A percentile compares a stretch with the other conserved stretches of the same genome.
phyloP scores from a whole-genome alignment of 30 jellyfish, hydroid and myxozoan genomes.

The Phacellophora camtschatica region DNA sequence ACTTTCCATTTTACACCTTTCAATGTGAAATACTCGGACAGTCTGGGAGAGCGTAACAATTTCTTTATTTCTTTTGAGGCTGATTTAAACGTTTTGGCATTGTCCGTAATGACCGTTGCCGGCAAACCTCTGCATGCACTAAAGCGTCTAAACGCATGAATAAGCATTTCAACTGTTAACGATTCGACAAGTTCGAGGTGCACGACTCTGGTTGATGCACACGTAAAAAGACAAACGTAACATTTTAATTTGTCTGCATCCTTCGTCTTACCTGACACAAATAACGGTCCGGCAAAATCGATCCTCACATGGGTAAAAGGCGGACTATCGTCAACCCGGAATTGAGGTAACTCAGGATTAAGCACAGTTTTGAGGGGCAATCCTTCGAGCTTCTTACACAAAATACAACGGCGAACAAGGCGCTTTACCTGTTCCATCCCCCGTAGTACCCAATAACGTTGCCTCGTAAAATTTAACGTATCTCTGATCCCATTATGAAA shows the following conservation, averaged over 20 bases:
- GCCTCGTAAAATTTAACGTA: not conserved
- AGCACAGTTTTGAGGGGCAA: not conserved
- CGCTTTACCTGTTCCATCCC: not conserved
- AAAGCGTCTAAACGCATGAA: not conserved
- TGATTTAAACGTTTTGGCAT: not conserved
- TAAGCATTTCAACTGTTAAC: not conserved
- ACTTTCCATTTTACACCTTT: not conserved
- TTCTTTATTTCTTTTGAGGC: not conserved
- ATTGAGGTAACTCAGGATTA: not conserved
- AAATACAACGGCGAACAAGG: not conserved
- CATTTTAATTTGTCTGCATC: too few relatives aligned
- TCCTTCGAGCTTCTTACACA: not conserved
- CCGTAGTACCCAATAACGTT: not conserved
- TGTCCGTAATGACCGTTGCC: not conserved
- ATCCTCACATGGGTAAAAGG: conserved; percentile 8
- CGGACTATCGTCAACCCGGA: conserved; percentile 4
- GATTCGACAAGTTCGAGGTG: not conserved
- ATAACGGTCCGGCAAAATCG: conserved; percentile 47
- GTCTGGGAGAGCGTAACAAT: not conserved
- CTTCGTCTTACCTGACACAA: conserved; percentile 7
- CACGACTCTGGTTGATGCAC: not conserved
- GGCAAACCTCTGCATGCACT: not conserved
- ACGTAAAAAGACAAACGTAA: not conserved
- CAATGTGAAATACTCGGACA: not conserved
- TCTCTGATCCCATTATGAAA: not conserved